Evolutionary conservation across 2,888 invertebrate genomes (phyloP), one percentile per base, ranked within the genome.

Genomic region (Enchytraeus crypticus): DNA sequence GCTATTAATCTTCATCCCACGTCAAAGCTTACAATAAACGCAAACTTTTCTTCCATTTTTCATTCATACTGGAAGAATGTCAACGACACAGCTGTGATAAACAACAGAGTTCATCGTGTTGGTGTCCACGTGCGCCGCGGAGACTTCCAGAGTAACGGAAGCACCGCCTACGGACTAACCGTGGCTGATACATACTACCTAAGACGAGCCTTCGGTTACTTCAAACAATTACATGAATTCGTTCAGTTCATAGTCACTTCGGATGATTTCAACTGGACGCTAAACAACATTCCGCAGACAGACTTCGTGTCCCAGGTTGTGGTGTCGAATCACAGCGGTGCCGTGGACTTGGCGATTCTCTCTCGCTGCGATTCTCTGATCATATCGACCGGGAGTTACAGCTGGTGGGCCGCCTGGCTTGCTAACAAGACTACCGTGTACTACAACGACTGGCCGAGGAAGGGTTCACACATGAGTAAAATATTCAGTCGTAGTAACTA

Each of bases 341-440:
- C 73, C 54, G 71, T 76, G 14, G 79, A 79, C 64, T 64, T 79
- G 62, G 75, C 76, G 3, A 69, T 74, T 1, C 62, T 79, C 53
- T 60, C 72, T 0, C 67, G 64, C 11, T 73, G 75, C 66, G 70
- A 78, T 66, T 73, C 74, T 56, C 69, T 74, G 27, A 71, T 79
- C 33, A 72, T 78, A 57, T 70, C 70, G 3, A 65, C 75, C 1
- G 79, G 79, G 1, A 76, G 79, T 0, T 79, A 73, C 64, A 73
- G 75, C n/a, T 79, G 79, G 79, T 79, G 79, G 79, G 73, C 74
- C 5, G 77, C 73, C 1, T 79, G 75, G 65, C 63, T 79, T 21
- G 67, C 70, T 18, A 63, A 65, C n/a, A 74, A 75, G 4, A 69
- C 72, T 47, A 71, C 73, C 0, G 62, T 76, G 26, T 77, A 78